These are phyloP conservation scores for Osmerus mordax DNA, from an alignment of 2,113 vertebrate species.

Conservation along the genomic window DNA sequence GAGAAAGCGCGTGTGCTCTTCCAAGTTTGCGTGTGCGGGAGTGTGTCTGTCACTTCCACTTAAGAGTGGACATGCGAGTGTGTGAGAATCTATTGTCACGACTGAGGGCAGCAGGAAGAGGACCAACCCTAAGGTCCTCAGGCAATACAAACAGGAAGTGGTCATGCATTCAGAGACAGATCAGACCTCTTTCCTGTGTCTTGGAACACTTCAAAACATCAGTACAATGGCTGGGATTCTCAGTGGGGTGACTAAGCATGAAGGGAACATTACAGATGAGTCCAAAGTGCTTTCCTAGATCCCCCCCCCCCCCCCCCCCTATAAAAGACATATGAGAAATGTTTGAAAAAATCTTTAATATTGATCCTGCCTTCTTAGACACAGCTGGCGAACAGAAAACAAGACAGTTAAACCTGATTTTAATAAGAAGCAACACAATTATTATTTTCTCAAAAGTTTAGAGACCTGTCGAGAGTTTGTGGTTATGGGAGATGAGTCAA, in stretches of 20 bases:
- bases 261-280: not conserved
- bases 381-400: no score
- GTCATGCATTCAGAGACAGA: slow-evolving; percentile 38
- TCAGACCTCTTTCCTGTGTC: slow-evolving; percentile 44
- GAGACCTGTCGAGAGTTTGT: no score
- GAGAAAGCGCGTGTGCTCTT: not conserved
- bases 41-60: not conserved
- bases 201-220: slow-evolving; percentile 14
- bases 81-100: slow-evolving; percentile 36
- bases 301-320: not conserved
- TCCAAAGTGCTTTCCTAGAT: not conserved
- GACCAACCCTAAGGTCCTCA: slow-evolving; percentile 7
- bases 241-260: not conserved
- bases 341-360: no score
- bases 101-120: slow-evolving; percentile 47
- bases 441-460: no score
- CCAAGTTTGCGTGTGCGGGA: not conserved
- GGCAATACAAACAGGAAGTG: slow-evolving; percentile 56
- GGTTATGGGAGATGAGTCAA: no score
- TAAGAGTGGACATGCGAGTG: not conserved
- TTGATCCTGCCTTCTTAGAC: no score
- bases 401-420: no score
- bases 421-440: no score
- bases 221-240: not conserved
- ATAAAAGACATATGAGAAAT: not conserved